phyloP scores from a whole-genome alignment of 2,888 invertebrate genomes.

The Dasysyrphus tricinctus region DNA sequence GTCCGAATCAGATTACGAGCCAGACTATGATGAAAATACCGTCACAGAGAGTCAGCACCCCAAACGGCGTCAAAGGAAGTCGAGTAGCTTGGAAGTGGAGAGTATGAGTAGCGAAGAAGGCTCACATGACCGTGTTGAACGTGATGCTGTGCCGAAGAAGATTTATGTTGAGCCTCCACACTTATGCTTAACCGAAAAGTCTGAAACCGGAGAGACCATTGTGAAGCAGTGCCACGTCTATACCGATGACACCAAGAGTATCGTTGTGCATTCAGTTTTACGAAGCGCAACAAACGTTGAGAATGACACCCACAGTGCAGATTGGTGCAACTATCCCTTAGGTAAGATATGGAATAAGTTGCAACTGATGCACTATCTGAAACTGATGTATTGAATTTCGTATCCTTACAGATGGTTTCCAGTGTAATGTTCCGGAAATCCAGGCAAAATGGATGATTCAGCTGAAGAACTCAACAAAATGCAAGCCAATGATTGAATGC shows the following conservation, averaged over 20 bases:
- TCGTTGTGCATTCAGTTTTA: constrained; percentile 85
- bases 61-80: constrained; percentile 76
- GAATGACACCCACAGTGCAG: constrained; percentile 81
- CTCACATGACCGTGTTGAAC: constrained; percentile 77
- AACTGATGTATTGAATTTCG: not conserved
- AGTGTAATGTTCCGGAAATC: constrained; percentile 87
- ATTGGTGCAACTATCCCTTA: constrained; percentile 89
- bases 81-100: constrained; percentile 77
- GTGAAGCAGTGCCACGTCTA: constrained; percentile 86
- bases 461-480: constrained; percentile 81
- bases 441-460: constrained; percentile 82
- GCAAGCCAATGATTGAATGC: constrained; percentile 89
- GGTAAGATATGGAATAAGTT: constrained; percentile 81
- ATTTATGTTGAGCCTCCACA: constrained; percentile 85
- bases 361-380: not conserved
- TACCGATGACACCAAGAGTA: constrained; percentile 84
- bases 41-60: constrained; percentile 79
- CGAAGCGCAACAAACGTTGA: constrained; percentile 84
- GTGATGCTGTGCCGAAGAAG: constrained; percentile 77
- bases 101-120: constrained; percentile 46
- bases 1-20: constrained; percentile 83
- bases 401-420: constrained; percentile 83
- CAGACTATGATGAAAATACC: constrained; percentile 80
- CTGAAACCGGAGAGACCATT: constrained; percentile 76
- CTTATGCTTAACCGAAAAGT: constrained; percentile 84